phyloP scores from a whole-genome alignment of 2,113 vertebrate species.

The Halcyon malimbica region DNA sequence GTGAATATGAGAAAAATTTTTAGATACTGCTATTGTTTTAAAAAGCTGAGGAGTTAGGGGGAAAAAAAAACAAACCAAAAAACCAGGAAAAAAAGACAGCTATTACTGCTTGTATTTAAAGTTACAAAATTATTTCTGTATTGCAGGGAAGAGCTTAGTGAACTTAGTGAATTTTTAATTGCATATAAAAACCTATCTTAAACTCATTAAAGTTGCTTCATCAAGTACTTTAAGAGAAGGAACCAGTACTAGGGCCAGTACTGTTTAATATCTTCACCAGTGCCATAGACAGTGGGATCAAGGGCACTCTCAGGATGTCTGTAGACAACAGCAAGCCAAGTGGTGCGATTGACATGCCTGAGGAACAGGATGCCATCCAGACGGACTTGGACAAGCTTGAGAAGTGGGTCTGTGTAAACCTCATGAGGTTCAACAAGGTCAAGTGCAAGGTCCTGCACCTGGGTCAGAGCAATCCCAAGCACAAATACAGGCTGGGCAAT shows the following conservation, averaged over 20 bases:
- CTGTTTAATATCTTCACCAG: not conserved
- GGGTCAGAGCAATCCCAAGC: too few species aligned
- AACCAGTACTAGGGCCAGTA: not conserved
- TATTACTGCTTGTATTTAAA: not conserved
- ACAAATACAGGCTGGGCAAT: not conserved
- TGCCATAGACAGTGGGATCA: fast-evolving
- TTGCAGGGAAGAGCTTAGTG: not conserved
- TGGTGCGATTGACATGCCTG: fast-evolving
- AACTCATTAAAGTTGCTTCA: not conserved
- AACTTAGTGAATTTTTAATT: not conserved
- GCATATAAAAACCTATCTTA: not conserved
- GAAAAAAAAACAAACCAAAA: not conserved
- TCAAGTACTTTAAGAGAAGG: not conserved
- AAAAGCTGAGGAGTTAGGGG: not conserved
- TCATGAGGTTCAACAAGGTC: not conserved
- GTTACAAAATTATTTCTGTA: not conserved
- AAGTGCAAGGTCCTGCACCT: not conserved
- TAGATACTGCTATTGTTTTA: not conserved
- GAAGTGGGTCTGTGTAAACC: not conserved
- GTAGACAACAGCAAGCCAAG: not conserved
- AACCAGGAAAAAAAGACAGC: not conserved
- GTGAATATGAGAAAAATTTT: conserved; percentile 7
- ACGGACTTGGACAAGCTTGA: fast-evolving
- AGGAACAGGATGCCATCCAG: fast-evolving
- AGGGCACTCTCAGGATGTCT: fast-evolving